Percentiles rank a stretch among this genome's conserved stretches.
These are phyloP conservation scores for Nymphicus hollandicus DNA, from an alignment of 2,113 vertebrate species.

Conservation along the genomic window DNA sequence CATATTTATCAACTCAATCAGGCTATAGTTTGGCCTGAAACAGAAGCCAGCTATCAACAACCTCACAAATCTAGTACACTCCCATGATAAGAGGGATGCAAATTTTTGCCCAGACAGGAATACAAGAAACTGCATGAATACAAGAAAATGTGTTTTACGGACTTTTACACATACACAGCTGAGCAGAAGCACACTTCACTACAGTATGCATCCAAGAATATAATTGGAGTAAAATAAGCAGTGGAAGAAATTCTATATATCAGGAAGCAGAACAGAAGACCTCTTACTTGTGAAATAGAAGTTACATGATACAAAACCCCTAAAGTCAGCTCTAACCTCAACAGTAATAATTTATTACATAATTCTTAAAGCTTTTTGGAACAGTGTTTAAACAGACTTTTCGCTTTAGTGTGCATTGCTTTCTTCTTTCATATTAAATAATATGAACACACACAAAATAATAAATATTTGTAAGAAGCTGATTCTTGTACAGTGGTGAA, in stretches of 20 bases:
- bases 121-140: background rate
- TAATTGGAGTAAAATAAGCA: background rate
- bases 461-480: background rate
- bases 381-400: background rate
- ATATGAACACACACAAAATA: background rate
- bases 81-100: background rate
- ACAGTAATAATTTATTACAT: background rate
- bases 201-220: background rate
- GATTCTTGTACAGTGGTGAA: background rate
- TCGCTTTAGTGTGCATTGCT: background rate
- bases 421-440: background rate
- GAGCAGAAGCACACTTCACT: background rate
- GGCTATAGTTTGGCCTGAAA: background rate
- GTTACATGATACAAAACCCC: background rate
- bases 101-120: background rate
- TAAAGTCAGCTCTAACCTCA: background rate
- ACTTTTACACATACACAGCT: background rate
- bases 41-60: background rate
- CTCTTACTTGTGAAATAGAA: background rate
- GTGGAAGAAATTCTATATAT: background rate
- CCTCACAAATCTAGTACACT: background rate
- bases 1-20: background rate
- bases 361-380: background rate
- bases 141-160: background rate
- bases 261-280: background rate